These are phyloP conservation scores for Euproctis similis DNA, from an alignment of 2,888 invertebrate genomes.

Conservation along the genomic window DNA sequence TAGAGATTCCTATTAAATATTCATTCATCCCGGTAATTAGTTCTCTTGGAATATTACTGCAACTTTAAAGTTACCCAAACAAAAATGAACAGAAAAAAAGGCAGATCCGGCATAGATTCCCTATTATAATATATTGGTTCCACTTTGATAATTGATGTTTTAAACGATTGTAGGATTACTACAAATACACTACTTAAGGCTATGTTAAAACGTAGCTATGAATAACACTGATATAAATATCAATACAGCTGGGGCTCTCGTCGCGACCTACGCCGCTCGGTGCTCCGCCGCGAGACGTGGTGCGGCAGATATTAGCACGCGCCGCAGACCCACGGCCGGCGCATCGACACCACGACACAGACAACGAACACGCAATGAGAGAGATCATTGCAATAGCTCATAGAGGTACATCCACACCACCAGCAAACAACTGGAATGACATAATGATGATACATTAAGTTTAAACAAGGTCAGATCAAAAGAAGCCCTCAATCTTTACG, in stretches of 20 bases:
- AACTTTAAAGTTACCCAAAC: no score
- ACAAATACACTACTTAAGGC: not conserved
- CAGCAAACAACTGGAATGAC: not conserved
- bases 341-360: conserved; percentile 34
- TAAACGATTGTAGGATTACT: no score
- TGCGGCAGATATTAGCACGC: conserved; percentile 62
- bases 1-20: no score
- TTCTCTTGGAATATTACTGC: no score
- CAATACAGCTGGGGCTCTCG: conserved; percentile 55
- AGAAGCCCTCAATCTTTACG: no score
- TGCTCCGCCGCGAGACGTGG: conserved; percentile 69
- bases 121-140: no score
- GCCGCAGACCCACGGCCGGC: conserved; percentile 54
- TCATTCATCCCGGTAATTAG: no score
- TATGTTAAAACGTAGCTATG: not conserved
- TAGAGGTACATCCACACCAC: conserved; percentile 44
- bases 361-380: conserved; percentile 56
- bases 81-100: no score
- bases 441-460: not conserved
- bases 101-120: no score
- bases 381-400: conserved; percentile 70
- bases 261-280: conserved; percentile 61
- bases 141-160: no score
- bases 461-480: no score
- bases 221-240: not conserved